Conservation (phyloP, 2,888 invertebrate species). For the Callinectes sapidus region DNA sequence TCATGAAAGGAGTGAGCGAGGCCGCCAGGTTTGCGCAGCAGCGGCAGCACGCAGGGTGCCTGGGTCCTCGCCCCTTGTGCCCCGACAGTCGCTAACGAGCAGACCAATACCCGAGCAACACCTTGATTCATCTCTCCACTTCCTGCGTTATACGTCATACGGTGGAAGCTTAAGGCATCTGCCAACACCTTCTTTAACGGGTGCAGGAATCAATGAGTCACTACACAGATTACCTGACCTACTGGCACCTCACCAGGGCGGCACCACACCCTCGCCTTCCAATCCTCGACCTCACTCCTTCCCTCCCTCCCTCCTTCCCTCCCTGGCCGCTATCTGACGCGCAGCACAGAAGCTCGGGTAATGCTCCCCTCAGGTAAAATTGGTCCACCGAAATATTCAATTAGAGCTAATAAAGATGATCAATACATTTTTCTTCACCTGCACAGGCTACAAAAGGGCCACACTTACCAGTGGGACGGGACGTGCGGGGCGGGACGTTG, state of each 20-base stretch:
- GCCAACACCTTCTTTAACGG: background rate
- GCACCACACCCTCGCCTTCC: background rate
- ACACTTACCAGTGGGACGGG: constrained; percentile 10
- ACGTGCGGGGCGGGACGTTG: background rate
- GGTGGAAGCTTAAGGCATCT: background rate
- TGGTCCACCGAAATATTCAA: constrained; percentile 21
- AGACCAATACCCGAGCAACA: background rate
- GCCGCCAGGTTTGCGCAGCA: background rate
- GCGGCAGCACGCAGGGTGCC: background rate
- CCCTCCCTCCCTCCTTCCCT: too few relatives aligned
- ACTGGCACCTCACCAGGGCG: background rate
- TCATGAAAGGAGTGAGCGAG: constrained; percentile 33
- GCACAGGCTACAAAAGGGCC: background rate
- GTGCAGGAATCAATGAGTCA: background rate
- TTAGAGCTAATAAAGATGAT: constrained; percentile 1
- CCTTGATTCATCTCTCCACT: background rate
- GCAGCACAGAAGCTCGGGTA: constrained; percentile 17
- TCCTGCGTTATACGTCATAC: background rate
- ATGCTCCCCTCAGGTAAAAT: constrained; percentile 26
- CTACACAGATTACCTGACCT: background rate
- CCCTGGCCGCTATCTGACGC: background rate
- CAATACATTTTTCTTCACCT: constrained; percentile 22
- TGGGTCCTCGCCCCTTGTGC: background rate
- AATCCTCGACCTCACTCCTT: background rate
- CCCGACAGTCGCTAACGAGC: constrained; percentile 6